Conservation (phyloP, 2,113 vertebrate species). For the Prietella phreatophila region DNA sequence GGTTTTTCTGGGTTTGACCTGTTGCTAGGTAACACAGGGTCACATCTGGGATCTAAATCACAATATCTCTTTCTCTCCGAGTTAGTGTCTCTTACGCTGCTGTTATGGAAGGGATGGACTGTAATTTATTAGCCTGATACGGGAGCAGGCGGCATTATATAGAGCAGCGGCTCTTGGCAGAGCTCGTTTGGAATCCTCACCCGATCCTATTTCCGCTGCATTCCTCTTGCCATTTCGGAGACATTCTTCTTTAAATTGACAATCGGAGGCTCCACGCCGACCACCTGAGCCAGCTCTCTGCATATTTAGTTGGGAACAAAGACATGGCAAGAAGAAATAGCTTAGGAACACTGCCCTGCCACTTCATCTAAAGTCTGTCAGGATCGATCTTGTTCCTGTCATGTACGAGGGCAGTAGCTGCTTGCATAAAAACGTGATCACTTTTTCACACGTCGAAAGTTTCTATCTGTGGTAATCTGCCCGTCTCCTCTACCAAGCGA, state of each 20-base stretch:
- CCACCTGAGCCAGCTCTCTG: slow-evolving; percentile 56
- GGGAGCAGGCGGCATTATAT: slow-evolving; percentile 52
- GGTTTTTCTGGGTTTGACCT: slow-evolving; percentile 52
- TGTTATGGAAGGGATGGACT: slow-evolving; percentile 52
- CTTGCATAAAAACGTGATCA: background rate
- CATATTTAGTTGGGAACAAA: slow-evolving; percentile 52
- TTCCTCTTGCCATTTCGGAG: slow-evolving; percentile 57
- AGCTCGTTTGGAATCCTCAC: slow-evolving; percentile 57
- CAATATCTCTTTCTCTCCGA: slow-evolving; percentile 55
- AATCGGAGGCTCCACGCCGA: slow-evolving; percentile 38
- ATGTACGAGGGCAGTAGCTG: slow-evolving; percentile 22
- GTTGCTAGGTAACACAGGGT: slow-evolving; percentile 64
- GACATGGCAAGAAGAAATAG: slow-evolving; percentile 41
- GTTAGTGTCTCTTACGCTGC: slow-evolving; percentile 54
- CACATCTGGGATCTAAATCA: slow-evolving; percentile 62
- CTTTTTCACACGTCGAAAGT: slow-evolving; percentile 10
- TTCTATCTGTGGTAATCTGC: background rate
- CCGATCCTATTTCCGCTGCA: slow-evolving; percentile 55
- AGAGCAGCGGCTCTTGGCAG: slow-evolving; percentile 43
- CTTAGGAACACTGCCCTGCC: slow-evolving; percentile 42
- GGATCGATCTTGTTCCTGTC: slow-evolving; percentile 31
- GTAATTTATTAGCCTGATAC: slow-evolving; percentile 61
- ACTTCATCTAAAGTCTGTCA: slow-evolving; percentile 46
- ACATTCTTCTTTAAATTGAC: slow-evolving; percentile 60
- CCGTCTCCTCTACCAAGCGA: background rate